Evolutionary conservation across 1,140 invertebrate species (phyloP).

Genomic region (Trachymyrmex cornetzi): DNA sequence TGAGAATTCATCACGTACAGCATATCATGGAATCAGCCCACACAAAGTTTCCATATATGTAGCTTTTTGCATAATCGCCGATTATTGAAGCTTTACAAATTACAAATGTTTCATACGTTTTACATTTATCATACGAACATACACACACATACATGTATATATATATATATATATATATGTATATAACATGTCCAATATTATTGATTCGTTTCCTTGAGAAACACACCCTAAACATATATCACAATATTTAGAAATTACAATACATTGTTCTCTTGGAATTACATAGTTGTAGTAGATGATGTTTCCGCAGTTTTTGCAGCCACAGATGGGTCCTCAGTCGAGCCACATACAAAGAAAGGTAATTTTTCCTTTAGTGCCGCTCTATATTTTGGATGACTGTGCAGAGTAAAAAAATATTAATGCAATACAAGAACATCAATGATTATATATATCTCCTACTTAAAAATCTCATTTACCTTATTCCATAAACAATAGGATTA

Average conservation of each 20-base stretch:
- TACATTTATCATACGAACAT: not conserved
- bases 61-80: conserved; percentile 19
- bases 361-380: conserved; percentile 91
- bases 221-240: not conserved
- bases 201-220: not conserved
- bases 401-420: conserved; percentile 64
- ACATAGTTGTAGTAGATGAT: conserved; percentile 48
- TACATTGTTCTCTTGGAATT: not conserved
- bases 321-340: conserved; percentile 60
- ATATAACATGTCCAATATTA: not conserved
- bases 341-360: conserved; percentile 89
- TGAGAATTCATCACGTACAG: not conserved
- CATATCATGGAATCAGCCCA: not conserved
- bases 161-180: too few relatives aligned
- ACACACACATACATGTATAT: too few relatives aligned
- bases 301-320: conserved; percentile 73
- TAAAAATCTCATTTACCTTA: conserved; percentile 87
- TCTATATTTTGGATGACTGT: conserved; percentile 92
- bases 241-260: conserved; percentile 29
- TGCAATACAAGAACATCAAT: conserved; percentile 6
- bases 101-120: conserved; percentile 1
- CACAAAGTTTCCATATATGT: not conserved
- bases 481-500: conserved; percentile 94
- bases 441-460: not conserved
- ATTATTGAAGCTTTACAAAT: conserved; percentile 30